Percentiles rank a stretch among this genome's conserved stretches.
Evolutionary conservation across 64 coral and sea anemone genomes (phyloP).

Genomic region (Exaiptasia diaphana): DNA sequence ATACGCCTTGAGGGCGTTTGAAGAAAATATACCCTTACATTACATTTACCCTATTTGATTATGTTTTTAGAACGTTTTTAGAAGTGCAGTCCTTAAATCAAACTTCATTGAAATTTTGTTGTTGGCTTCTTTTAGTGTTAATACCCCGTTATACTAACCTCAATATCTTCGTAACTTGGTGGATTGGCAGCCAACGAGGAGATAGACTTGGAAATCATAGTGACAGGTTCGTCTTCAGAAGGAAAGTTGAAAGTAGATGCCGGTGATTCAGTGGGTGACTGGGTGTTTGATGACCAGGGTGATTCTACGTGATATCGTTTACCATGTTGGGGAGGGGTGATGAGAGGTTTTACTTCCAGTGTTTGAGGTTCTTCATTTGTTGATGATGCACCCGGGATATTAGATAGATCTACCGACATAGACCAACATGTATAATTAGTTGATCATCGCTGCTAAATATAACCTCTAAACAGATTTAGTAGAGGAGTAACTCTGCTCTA

Average conservation of each 20-base stretch:
- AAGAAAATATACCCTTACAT: no score
- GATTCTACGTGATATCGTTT: not conserved
- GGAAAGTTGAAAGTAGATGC: conserved; percentile 73
- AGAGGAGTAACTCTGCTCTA: not conserved
- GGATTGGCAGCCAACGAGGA: conserved; percentile 70
- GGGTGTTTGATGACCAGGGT: conserved; percentile 2
- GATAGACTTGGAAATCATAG: conserved; percentile 92
- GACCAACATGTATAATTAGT: not conserved
- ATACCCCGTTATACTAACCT: no score
- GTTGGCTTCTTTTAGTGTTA: no score
- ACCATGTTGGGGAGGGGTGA: not conserved
- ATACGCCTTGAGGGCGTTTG: no score
- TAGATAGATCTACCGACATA: conserved; percentile 63
- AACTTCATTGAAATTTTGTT: no score
- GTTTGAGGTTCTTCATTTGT: conserved; percentile 65
- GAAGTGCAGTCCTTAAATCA: no score
- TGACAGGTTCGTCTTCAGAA: conserved; percentile 89
- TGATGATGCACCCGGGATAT: conserved; percentile 49
- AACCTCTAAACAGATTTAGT: not conserved
- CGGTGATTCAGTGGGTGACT: conserved; percentile 5
- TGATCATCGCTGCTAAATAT: not conserved
- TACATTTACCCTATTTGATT: no score
- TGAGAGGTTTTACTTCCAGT: conserved; percentile 70
- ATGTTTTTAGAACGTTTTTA: no score
- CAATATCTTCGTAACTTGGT: no score